A percentile compares a stretch with the other conserved stretches of the same genome.
These are phyloP conservation scores for Caenorhabditis sp. DNA, from an alignment of 2,888 invertebrate genomes.

Conservation along the genomic window DNA sequence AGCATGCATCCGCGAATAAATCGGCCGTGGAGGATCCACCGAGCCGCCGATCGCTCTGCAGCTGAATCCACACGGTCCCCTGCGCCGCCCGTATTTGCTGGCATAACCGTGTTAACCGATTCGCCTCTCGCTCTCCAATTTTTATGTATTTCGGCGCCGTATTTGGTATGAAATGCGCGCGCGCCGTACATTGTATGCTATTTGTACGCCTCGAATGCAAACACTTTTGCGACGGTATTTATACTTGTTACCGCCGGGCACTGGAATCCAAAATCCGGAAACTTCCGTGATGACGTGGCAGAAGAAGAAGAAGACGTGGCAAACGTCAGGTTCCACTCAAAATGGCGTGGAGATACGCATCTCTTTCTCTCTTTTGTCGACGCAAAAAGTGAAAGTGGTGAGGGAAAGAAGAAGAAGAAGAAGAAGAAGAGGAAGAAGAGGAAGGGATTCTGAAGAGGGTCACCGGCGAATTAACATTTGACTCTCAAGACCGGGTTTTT, in stretches of 20 bases:
- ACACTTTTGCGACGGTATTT: background rate
- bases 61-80: background rate
- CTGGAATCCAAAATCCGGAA: background rate
- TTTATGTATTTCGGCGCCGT: constrained; percentile 44
- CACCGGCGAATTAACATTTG: background rate
- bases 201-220: constrained; percentile 27
- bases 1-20: no score
- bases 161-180: constrained; percentile 45
- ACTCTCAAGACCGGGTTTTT: no score
- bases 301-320: constrained; percentile 29
- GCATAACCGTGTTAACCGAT: no score
- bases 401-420: background rate
- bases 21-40: no score
- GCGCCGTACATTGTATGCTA: constrained; percentile 5
- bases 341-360: constrained; percentile 8
- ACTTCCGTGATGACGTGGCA: background rate
- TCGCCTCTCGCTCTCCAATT: constrained; percentile 22
- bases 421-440: background rate
- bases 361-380: background rate
- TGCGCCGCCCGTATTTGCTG: background rate
- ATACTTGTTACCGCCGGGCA: background rate
- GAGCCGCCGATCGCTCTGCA: background rate
- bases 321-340: constrained; percentile 43
- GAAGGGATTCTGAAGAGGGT: background rate
- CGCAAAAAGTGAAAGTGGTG: constrained; percentile 1